A percentile compares a stretch with the other conserved stretches of the same genome.
These are phyloP conservation scores for Hemichromis elongatus DNA, from an alignment of 2,113 vertebrate genomes.

Conservation along the genomic window DNA sequence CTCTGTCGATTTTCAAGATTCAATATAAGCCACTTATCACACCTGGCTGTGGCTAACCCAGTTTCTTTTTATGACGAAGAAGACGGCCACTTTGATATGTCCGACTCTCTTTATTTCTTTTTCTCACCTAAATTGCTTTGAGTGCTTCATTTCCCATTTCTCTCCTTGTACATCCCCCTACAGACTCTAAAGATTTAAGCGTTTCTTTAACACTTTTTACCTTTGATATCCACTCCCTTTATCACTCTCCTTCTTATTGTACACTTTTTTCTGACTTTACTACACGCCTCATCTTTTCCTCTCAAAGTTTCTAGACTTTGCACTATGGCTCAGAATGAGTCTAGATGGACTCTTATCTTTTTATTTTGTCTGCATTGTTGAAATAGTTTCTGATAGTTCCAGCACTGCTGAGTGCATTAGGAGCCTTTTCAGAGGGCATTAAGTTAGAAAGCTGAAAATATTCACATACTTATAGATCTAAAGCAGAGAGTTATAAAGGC, in stretches of 20 bases:
- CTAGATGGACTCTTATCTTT: constrained; percentile 6
- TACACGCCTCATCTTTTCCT: background rate
- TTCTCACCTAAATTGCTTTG: constrained; percentile 36
- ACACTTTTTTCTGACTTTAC: background rate
- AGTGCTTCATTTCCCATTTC: constrained; percentile 33
- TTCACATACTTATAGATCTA: background rate
- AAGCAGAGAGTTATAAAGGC: background rate
- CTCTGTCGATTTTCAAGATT: constrained; percentile 5
- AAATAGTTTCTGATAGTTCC: constrained; percentile 15
- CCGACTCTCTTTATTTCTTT: constrained; percentile 15
- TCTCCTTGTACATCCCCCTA: background rate
- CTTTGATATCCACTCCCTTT: constrained; percentile 6
- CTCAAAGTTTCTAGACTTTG: constrained; percentile 7
- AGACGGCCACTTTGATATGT: constrained; percentile 24
- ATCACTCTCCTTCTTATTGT: background rate
- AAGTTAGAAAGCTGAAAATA: constrained; percentile 29
- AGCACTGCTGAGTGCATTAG: background rate
- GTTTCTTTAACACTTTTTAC: background rate
- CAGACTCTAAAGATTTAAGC: constrained; percentile 3
- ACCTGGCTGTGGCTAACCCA: background rate
- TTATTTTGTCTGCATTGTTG: background rate
- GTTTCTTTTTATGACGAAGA: background rate
- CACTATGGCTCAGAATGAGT: background rate
- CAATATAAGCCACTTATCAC: constrained; percentile 20
- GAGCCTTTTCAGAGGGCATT: background rate